Evolutionary conservation across 2,113 vertebrate genomes (phyloP).

Genomic region (Rafetus swinhoei): DNA sequence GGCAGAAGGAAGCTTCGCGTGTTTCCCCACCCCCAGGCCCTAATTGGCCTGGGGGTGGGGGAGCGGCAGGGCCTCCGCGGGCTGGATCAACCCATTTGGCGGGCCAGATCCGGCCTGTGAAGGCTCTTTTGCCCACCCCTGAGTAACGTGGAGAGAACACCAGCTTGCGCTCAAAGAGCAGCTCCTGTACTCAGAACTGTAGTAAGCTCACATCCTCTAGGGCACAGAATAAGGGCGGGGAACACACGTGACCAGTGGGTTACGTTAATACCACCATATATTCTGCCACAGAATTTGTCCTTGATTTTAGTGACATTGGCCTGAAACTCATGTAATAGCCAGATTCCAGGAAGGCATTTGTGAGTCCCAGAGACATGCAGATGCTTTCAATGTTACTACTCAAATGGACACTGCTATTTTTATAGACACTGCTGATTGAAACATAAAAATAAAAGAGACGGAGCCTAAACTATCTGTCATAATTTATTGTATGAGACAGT

Average conservation of each 20-base stretch:
- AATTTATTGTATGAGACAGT: background rate
- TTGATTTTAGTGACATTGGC: background rate
- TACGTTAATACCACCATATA: background rate
- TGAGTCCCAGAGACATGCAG: background rate
- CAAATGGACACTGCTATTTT: background rate
- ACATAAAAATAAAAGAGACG: background rate
- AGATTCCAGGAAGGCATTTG: background rate
- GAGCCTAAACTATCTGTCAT: background rate
- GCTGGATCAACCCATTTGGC: too few relatives aligned
- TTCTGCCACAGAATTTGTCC: background rate
- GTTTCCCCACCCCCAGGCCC: too few relatives aligned
- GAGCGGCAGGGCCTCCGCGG: too few relatives aligned
- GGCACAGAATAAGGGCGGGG: background rate
- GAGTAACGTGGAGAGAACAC: too few relatives aligned
- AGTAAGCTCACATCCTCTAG: background rate
- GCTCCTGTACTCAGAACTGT: background rate
- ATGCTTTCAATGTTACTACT: background rate
- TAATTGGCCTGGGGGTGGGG: too few relatives aligned
- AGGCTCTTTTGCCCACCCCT: too few relatives aligned
- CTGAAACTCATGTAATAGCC: background rate
- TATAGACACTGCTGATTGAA: background rate
- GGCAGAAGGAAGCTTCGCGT: too few relatives aligned
- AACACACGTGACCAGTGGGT: background rate
- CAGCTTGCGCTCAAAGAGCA: background rate
- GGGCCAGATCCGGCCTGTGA: too few relatives aligned